Evolutionary conservation across 2,888 invertebrate species (phyloP).

Genomic region (Ochlodes sylvanus): DNA sequence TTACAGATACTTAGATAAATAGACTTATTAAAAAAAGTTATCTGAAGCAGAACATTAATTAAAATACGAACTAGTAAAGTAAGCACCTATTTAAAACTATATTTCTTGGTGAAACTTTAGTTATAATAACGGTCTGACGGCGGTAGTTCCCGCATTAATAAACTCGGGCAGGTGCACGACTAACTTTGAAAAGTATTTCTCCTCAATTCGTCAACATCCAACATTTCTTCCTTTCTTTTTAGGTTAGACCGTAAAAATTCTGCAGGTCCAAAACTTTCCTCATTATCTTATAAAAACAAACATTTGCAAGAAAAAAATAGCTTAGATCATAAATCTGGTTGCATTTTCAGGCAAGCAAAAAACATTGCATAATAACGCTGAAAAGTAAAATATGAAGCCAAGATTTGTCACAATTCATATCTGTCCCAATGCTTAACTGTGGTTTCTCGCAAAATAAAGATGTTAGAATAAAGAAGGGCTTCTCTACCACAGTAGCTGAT

Average conservation of each 20-base stretch:
- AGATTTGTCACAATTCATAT: too few relatives aligned
- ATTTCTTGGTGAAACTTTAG: constrained; percentile 17
- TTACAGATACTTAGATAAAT: too few relatives aligned
- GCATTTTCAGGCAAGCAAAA: too few relatives aligned
- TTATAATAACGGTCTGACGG: not conserved
- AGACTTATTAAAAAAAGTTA: not conserved
- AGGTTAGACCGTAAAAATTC: not conserved
- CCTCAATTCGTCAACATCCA: constrained; percentile 24
- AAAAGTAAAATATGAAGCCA: too few relatives aligned
- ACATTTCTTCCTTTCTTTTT: constrained; percentile 7
- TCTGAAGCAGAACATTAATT: constrained; percentile 12
- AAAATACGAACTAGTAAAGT: constrained; percentile 16
- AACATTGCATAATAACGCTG: too few relatives aligned
- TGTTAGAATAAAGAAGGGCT: too few relatives aligned
- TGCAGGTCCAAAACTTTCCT: not conserved
- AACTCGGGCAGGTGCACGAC: constrained; percentile 18
- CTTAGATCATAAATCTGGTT: too few relatives aligned
- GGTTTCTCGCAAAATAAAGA: too few relatives aligned
- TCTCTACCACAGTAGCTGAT: too few relatives aligned
- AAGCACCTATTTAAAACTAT: constrained; percentile 15
- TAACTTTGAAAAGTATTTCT: constrained; percentile 33
- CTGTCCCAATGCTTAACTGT: too few relatives aligned
- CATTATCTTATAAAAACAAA: not conserved
- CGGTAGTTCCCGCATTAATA: constrained; percentile 16
- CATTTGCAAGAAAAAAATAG: not conserved